These are phyloP conservation scores for Antrozous pallidus DNA, from an alignment of 2,797 vertebrate genomes.

Conservation along the genomic window DNA sequence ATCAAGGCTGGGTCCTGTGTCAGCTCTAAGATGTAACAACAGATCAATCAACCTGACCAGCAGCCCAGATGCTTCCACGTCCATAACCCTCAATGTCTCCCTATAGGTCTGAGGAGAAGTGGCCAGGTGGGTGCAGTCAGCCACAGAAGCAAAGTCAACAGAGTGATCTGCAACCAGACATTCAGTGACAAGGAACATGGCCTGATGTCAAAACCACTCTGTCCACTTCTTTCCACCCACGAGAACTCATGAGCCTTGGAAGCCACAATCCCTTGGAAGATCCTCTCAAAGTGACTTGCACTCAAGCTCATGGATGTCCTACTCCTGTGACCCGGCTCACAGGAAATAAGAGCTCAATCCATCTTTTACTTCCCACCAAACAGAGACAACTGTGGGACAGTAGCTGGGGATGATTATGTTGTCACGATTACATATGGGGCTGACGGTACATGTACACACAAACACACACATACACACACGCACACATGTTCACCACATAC, in stretches of 20 bases:
- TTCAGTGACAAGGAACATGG: accelerated
- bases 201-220: not conserved
- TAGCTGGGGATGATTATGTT: not conserved
- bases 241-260: not conserved
- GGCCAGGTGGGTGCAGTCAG: no score
- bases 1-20: not conserved
- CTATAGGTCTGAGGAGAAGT: not conserved
- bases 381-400: not conserved
- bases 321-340: not conserved
- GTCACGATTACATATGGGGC: not conserved
- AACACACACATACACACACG: not conserved
- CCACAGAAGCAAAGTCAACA: not conserved
- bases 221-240: not conserved
- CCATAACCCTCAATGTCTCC: not conserved
- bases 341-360: not conserved
- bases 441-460: not conserved
- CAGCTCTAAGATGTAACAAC: not conserved
- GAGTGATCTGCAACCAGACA: not conserved
- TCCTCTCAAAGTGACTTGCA: not conserved
- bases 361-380: not conserved
- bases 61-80: not conserved
- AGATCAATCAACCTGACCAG: not conserved
- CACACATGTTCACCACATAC: not conserved
- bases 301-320: not conserved
- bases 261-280: not conserved